Evolutionary conservation across 2,797 vertebrate species (phyloP), one percentile per base, ranked within the genome.

Genomic region (Pangasius djambal): DNA sequence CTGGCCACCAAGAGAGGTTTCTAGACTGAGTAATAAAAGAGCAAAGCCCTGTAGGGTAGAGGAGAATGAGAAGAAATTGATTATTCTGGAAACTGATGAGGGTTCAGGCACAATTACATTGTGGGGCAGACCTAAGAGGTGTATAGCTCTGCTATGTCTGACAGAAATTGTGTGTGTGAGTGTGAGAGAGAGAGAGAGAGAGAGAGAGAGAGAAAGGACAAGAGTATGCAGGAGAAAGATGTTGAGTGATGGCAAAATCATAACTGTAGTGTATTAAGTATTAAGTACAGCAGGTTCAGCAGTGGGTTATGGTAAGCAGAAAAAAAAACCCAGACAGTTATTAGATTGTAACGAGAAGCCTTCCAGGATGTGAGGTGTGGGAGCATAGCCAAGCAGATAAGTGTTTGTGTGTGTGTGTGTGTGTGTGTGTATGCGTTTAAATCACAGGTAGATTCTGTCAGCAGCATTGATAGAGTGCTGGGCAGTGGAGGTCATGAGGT

Each of bases 161-260:
- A 84, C 57, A 57, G 74, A 31, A 61, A 31, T 34, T 52, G 40
- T 63, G 85, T 72, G 89, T 13, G 13, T 63, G 70, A n/a, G n/a
- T 20, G 28, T 6, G 5, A 4, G 67, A 86, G n/a, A 63, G 85
- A 75, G 70, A 59, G 25, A 55, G 70, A 18, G 12, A 59, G 40
- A 72, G 70, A 86, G 97, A 97, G 97, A 96, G 96, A 96, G 96
- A 96, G 88, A 91, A 20, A 37, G 57, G 6, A 10, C 25, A 13
- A 18, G 97, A 96, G 97, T 9, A n/a, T 10, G 63, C 25, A 96
- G 96, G 96, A 86, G 10, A 48, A 91, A 79, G 52, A 93, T 77
- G 88, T 86, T 98, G 98, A 99, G 97, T 97, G 97, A 99, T 99
- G 97, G 97, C 96, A 97, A 99, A 98, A 98, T 98, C 98, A 98